Evolutionary conservation across 2,888 invertebrate species (phyloP).

Genomic region (Tridacna gigas): DNA sequence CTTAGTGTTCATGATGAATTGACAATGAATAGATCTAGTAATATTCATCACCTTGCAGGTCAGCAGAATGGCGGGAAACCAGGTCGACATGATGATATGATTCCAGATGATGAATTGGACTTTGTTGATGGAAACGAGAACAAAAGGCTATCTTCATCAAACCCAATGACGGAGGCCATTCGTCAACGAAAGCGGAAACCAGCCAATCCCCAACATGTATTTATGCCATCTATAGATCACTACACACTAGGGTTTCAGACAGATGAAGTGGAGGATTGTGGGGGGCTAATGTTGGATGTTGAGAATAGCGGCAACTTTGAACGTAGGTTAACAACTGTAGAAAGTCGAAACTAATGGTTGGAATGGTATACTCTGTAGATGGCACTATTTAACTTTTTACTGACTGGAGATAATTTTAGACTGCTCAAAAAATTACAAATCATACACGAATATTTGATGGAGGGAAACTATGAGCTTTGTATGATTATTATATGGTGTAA

Average conservation of each 20-base stretch:
- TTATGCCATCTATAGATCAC: slow-evolving; percentile 65
- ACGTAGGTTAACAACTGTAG: slow-evolving; percentile 28
- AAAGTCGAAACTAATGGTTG: slow-evolving; percentile 14
- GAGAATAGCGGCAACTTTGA: slow-evolving; percentile 41
- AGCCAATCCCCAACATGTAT: slow-evolving; percentile 65
- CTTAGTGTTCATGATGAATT: slow-evolving; percentile 41
- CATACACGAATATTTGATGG: no score
- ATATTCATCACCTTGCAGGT: slow-evolving; percentile 31
- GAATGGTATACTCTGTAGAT: background rate
- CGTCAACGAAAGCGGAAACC: slow-evolving; percentile 65
- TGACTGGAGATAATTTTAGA: no score
- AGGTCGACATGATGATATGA: slow-evolving; percentile 44
- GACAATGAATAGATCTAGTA: slow-evolving; percentile 26
- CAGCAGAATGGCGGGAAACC: slow-evolving; percentile 51
- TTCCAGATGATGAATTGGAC: slow-evolving; percentile 49
- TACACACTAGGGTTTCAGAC: slow-evolving; percentile 59
- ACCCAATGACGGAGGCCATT: slow-evolving; percentile 53
- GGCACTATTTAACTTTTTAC: no score
- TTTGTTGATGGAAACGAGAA: slow-evolving; percentile 49
- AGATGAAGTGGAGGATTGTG: slow-evolving; percentile 63
- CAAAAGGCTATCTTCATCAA: slow-evolving; percentile 42
- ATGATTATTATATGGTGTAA: background rate
- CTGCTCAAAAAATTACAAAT: no score
- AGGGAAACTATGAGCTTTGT: background rate
- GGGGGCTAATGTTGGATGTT: slow-evolving; percentile 36